Percentiles rank a stretch among this genome's conserved stretches.
phyloP scores from a whole-genome alignment of 2,888 invertebrate genomes.

The Cecidostiba fungosa region DNA sequence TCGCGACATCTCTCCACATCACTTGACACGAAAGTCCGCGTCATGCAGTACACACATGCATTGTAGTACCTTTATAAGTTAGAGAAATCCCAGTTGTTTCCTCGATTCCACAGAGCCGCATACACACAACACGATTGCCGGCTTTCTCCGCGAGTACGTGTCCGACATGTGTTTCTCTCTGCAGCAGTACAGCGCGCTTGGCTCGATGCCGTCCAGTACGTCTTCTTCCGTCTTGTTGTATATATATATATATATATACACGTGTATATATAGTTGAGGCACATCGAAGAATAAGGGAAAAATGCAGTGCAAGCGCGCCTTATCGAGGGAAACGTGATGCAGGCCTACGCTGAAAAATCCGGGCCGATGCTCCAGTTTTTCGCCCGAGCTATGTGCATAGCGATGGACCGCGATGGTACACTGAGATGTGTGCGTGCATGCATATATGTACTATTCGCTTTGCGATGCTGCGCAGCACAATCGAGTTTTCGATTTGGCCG shows the following conservation, averaged over 20 bases:
- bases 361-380: neutral
- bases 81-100: neutral
- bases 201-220: neutral
- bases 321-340: slow-evolving; percentile 1
- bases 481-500: neutral
- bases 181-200: no score
- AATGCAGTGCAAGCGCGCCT: neutral
- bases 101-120: neutral
- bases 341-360: neutral
- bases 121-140: neutral
- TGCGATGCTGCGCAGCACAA: neutral
- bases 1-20: neutral
- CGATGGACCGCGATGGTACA: neutral
- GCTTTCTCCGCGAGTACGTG: neutral
- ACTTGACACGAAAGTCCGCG: neutral
- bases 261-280: neutral
- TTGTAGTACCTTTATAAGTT: neutral
- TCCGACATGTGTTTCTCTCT: neutral
- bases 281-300: neutral
- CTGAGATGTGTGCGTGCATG: neutral
- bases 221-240: neutral
- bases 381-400: neutral
- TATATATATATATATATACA: neutral
- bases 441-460: neutral
- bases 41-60: no score